Conservation (phyloP, 2,113 vertebrate species). For the Hemiprocne comata region DNA sequence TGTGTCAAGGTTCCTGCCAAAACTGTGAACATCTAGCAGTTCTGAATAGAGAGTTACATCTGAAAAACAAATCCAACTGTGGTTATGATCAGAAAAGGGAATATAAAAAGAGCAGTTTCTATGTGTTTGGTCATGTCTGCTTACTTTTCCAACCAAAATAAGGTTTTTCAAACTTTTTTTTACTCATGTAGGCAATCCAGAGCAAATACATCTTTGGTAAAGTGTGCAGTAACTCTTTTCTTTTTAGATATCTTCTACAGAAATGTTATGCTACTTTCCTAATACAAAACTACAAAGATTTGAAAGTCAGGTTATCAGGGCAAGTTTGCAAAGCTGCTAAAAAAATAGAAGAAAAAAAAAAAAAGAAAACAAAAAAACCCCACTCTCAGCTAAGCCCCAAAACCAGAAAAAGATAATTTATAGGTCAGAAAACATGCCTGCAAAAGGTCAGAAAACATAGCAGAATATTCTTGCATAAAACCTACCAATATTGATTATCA, state of each 20-base stretch:
- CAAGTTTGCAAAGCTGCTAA: neutral
- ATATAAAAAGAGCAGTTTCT: constrained; percentile 32
- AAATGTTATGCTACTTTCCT: neutral
- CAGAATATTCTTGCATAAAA: neutral
- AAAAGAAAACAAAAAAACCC: neutral
- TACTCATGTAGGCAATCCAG: neutral
- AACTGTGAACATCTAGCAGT: constrained; percentile 4
- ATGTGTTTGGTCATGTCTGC: constrained; percentile 63
- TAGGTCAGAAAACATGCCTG: neutral
- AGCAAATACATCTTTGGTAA: constrained; percentile 8
- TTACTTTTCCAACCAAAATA: constrained; percentile 68
- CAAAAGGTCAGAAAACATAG: neutral
- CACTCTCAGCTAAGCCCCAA: neutral
- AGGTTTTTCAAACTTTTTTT: constrained; percentile 8
- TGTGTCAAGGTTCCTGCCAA: neutral
- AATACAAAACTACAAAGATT: neutral
- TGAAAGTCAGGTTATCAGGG: constrained; percentile 2
- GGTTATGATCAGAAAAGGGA: constrained; percentile 42
- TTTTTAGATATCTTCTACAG: neutral
- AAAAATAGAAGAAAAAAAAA: neutral
- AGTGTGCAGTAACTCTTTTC: neutral
- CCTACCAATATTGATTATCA: neutral
- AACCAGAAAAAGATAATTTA: neutral
- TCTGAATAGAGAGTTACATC: constrained; percentile 27
- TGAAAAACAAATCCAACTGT: constrained; percentile 41